These are phyloP conservation scores for Xenopus petersii DNA, from an alignment of 2,797 vertebrate species.

Conservation along the genomic window DNA sequence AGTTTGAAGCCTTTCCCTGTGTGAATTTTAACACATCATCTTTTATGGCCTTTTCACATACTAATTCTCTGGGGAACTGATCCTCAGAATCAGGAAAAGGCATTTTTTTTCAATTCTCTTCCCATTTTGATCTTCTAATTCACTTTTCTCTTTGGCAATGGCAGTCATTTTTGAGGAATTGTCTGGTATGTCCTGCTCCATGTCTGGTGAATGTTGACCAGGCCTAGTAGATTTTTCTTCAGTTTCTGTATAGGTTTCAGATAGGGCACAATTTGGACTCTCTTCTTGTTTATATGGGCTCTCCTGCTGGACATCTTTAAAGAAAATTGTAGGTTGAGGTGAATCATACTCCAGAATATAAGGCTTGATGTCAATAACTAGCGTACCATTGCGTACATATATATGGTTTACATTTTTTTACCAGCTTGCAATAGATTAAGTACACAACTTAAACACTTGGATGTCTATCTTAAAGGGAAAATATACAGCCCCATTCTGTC, in stretches of 20 bases:
- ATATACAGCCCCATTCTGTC: too few species aligned
- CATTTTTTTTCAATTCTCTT: neutral
- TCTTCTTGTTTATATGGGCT: too few species aligned
- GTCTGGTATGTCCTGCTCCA: neutral
- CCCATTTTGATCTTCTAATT: neutral
- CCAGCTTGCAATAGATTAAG: too few species aligned
- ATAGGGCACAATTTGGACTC: neutral
- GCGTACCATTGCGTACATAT: conserved; percentile 80
- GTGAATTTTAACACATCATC: neutral
- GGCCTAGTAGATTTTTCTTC: neutral
- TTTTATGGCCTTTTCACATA: neutral
- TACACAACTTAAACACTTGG: too few species aligned
- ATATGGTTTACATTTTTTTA: too few species aligned
- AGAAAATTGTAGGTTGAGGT: conserved; percentile 50
- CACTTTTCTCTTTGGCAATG: neutral
- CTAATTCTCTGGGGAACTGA: neutral
- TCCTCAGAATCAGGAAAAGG: neutral
- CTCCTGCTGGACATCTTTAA: conserved; percentile 11
- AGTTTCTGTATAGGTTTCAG: neutral
- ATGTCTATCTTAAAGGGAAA: too few species aligned
- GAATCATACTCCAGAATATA: conserved; percentile 86
- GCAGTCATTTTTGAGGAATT: neutral
- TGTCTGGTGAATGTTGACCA: neutral
- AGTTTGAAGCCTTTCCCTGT: neutral
- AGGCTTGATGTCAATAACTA: conserved; percentile 85